Evolutionary conservation across 2,888 invertebrate genomes (phyloP).

Genomic region (Archips xylosteana): DNA sequence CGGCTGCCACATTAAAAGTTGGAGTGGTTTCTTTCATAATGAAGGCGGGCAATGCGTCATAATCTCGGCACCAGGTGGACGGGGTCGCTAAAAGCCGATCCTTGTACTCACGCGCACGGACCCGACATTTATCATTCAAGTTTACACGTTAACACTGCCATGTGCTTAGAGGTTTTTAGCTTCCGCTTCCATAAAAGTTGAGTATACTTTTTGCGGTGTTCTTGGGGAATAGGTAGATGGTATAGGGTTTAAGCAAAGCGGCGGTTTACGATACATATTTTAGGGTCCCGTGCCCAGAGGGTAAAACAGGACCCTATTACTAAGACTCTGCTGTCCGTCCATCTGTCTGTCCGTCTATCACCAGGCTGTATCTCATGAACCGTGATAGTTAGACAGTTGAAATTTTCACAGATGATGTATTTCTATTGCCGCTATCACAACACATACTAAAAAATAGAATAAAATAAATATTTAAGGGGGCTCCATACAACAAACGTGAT

Average conservation of each 20-base stretch:
- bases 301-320: too few relatives aligned
- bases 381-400: too few relatives aligned
- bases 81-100: constrained; percentile 39
- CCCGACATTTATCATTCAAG: constrained; percentile 41
- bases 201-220: constrained; percentile 19
- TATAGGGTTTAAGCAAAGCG: not conserved
- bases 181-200: constrained; percentile 32
- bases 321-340: too few relatives aligned
- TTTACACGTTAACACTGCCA: constrained; percentile 37
- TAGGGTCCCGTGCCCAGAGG: too few relatives aligned
- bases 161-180: constrained; percentile 41
- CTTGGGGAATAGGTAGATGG: not conserved
- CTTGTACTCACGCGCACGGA: constrained; percentile 35
- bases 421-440: too few relatives aligned
- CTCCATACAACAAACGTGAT: too few relatives aligned
- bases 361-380: too few relatives aligned
- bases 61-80: constrained; percentile 39
- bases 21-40: constrained; percentile 39
- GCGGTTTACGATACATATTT: too few relatives aligned
- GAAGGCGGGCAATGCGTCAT: constrained; percentile 41
- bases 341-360: too few relatives aligned
- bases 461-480: too few relatives aligned
- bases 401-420: too few relatives aligned
- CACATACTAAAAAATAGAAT: too few relatives aligned
- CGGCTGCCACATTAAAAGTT: constrained; percentile 36